Conservation (phyloP, 2,888 invertebrate species). For the Physocephala rufipes region DNA sequence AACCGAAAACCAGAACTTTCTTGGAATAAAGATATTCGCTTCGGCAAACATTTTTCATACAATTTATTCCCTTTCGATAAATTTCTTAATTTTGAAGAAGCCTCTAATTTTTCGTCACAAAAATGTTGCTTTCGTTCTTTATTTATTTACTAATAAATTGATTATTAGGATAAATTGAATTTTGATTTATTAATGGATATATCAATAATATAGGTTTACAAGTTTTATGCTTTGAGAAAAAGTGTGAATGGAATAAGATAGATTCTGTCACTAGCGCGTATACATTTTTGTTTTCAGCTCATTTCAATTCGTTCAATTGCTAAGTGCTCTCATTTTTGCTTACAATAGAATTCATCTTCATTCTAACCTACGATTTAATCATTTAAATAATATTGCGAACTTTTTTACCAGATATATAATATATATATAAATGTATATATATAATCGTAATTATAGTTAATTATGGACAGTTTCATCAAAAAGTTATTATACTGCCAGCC, state of each 20-base stretch:
- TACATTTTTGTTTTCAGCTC: not conserved
- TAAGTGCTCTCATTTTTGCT: too few species aligned
- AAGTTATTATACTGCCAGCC: not conserved
- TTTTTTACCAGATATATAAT: not conserved
- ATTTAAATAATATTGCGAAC: conserved; percentile 31
- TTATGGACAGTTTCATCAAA: not conserved
- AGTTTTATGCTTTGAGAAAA: not conserved
- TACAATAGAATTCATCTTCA: conserved; percentile 2
- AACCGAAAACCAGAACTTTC: too few species aligned
- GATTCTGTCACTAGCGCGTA: not conserved
- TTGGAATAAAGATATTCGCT: too few species aligned
- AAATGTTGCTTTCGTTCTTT: conserved; percentile 28
- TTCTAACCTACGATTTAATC: conserved; percentile 17
- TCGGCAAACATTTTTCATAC: too few species aligned
- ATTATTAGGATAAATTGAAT: conserved; percentile 27
- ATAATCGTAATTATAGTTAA: not conserved
- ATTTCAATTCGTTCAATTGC: conserved; percentile 2
- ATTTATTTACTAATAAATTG: conserved; percentile 27
- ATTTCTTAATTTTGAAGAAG: too few species aligned
- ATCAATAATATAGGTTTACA: conserved; percentile 8
- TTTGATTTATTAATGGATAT: conserved; percentile 20
- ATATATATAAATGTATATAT: conserved; percentile 1
- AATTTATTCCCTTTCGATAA: too few species aligned
- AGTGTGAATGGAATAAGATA: not conserved
- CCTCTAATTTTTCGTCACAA: conserved; percentile 5